These are phyloP conservation scores for Indicator indicator DNA, from an alignment of 2,113 vertebrate genomes.

Conservation along the genomic window DNA sequence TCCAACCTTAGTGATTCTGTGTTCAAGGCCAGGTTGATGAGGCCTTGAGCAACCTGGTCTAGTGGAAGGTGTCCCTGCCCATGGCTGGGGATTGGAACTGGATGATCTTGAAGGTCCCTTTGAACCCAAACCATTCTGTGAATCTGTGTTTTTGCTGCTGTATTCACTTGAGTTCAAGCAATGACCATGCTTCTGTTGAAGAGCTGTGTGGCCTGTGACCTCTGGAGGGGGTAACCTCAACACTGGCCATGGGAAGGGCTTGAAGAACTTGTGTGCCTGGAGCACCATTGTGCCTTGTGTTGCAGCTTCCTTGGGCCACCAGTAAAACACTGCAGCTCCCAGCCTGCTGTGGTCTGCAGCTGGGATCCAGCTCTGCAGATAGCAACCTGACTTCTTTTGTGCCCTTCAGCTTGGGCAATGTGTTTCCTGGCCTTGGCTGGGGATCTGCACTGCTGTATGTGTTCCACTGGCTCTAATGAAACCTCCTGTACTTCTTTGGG, in stretches of 20 bases:
- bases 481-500: background rate
- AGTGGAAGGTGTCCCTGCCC: too few relatives aligned
- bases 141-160: background rate
- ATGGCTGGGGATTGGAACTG: too few relatives aligned
- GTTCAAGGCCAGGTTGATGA: too few relatives aligned
- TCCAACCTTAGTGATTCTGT: too few relatives aligned
- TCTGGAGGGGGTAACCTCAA: background rate
- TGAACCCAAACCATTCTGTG: too few relatives aligned
- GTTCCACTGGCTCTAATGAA: background rate
- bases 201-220: background rate
- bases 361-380: background rate
- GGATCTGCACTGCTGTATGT: background rate
- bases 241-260: background rate
- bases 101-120: too few relatives aligned
- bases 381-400: background rate
- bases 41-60: too few relatives aligned
- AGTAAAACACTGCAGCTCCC: rapidly evolving
- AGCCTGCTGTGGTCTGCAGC: background rate
- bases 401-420: background rate
- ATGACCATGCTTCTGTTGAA: background rate
- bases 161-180: rapidly evolving
- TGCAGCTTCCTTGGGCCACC: background rate
- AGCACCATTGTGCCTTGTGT: rapidly evolving
- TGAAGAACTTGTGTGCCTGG: background rate
- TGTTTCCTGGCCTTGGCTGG: background rate